Evolutionary conservation across 2,797 vertebrate genomes (phyloP), one percentile per base, ranked within the genome.

Genomic region (Neoniphon sammara): DNA sequence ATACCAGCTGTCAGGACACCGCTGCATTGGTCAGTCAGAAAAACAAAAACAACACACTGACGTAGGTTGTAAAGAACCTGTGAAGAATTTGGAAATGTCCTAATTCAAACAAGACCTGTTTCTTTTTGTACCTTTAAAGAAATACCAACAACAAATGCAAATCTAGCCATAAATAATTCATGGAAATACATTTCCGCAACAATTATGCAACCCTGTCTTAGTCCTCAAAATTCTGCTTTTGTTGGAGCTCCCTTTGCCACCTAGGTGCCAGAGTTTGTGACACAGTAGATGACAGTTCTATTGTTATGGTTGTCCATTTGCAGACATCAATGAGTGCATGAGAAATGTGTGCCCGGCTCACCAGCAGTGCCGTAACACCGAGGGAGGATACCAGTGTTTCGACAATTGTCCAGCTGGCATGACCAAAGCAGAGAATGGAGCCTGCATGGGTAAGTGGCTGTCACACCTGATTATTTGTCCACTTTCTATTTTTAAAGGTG

Each of bases 251-350:
- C 14, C 12, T 4, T 44, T 44, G 14, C 12, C 42, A 15, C 6
- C 18, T n/a, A n/a, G 47, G 6, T 50, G 47, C 9, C 50, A 53
- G 8, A 1, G 7, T 46, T n/a, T 34, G 23, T 66, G 18, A 6
- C 10, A 67, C 25, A 11, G 25, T n/a, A 15, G 46, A 7, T 68
- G 36, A 77, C 21, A 52, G 12, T 2, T 82, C 2, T 58, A 7
- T 60, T 74, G 3, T 36, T 9, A 66, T 59, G 36, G 20, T 54
- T 58, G 1, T 23, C 17, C 62, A 56, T 85, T 65, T 30, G 12
- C 85, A 95, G 95, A 95, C 81, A 91, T 95, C 78, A 94, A 95
- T n/a, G 95, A 95, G 89, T 95, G 95, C 86, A 84, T 79, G 69
- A 94, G 90, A 63, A 94, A 91, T 1, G 88, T 94, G 7, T 95